Percentiles rank a stretch among this genome's conserved stretches.
phyloP scores from a whole-genome alignment of 2,888 invertebrate genomes.

The Sacculina carcini region DNA sequence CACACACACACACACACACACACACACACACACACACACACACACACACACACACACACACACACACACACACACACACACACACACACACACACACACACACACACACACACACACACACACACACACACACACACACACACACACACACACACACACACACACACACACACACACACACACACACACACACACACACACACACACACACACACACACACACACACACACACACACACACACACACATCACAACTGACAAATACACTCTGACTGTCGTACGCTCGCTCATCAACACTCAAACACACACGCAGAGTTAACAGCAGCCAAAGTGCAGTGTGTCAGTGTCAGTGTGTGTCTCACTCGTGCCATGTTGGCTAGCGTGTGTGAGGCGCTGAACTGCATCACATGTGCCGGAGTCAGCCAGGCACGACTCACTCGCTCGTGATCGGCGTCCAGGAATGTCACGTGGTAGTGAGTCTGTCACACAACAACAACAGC shows the following conservation, averaged over 20 bases:
- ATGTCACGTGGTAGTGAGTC: constrained; percentile 29
- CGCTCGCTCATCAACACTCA: too few species aligned
- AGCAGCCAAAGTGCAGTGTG: too few species aligned
- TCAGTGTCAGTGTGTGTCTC: too few species aligned
- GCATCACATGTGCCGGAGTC: constrained; percentile 20
- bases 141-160: constrained; percentile 1
- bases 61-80: not conserved
- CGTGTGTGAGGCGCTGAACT: too few species aligned
- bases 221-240: too few species aligned
- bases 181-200: not conserved
- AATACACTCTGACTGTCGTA: too few species aligned
- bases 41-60: too few species aligned
- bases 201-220: too few species aligned
- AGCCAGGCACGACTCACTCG: constrained; percentile 27
- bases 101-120: constrained; percentile 1
- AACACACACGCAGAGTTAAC: too few species aligned
- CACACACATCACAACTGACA: not conserved
- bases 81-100: not conserved
- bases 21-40: too few species aligned
- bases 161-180: not conserved
- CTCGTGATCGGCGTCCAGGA: constrained; percentile 22
- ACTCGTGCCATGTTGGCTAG: too few species aligned
- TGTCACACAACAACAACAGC: constrained; percentile 18
- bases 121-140: constrained; percentile 1
- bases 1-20: too few species aligned